Evolutionary conservation across 2,888 invertebrate species (phyloP).

Genomic region (Pocota personata): DNA sequence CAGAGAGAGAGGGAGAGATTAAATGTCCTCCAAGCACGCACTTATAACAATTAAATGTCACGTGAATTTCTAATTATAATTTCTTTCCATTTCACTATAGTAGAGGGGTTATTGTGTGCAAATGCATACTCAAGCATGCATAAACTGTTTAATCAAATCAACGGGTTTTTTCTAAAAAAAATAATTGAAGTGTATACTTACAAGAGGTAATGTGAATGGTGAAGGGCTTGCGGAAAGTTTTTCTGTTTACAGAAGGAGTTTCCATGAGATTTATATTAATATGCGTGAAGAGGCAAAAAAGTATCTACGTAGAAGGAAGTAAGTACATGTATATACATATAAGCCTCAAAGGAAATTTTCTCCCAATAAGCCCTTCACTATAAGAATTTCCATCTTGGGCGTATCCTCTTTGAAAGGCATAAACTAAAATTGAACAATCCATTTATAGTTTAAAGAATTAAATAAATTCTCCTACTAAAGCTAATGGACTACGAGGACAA

Average conservation of each 20-base stretch:
- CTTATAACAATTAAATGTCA: slow-evolving; percentile 48
- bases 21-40: slow-evolving; percentile 55
- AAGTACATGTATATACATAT: too few relatives aligned
- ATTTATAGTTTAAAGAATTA: too few relatives aligned
- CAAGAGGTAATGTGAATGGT: neutral
- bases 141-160: neutral
- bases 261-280: neutral
- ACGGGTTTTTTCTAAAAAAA: neutral
- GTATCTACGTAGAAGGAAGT: too few relatives aligned
- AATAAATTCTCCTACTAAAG: too few relatives aligned
- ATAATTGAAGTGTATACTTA: neutral
- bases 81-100: neutral
- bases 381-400: too few relatives aligned
- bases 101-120: slow-evolving; percentile 26
- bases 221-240: neutral
- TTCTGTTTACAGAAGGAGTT: neutral
- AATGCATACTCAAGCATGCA: slow-evolving; percentile 3
- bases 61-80: slow-evolving; percentile 62
- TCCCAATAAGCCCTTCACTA: too few relatives aligned
- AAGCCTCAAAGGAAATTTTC: too few relatives aligned
- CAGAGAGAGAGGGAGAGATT: too few relatives aligned
- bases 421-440: too few relatives aligned
- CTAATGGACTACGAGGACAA: neutral
- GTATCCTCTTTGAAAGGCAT: too few relatives aligned
- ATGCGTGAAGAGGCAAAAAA: too few relatives aligned